phyloP scores from a whole-genome alignment of 2,113 vertebrate genomes.

The Donacobius atricapilla region DNA sequence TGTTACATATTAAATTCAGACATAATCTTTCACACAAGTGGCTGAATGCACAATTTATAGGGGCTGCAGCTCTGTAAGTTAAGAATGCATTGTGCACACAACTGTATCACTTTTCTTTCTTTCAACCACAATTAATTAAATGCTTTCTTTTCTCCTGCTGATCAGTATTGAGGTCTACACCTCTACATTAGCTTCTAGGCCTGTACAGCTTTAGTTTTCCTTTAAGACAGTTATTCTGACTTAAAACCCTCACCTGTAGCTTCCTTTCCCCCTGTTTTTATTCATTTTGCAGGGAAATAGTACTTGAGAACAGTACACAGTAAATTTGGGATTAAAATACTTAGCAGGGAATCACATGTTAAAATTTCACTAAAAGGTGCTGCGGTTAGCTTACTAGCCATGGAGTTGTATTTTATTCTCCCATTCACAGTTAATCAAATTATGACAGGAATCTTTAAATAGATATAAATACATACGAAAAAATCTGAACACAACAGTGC shows the following conservation, averaged over 20 bases:
- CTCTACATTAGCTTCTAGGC: background rate
- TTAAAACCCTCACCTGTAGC: background rate
- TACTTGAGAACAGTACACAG: background rate
- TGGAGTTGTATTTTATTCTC: slow-evolving; percentile 36
- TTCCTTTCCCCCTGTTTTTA: background rate
- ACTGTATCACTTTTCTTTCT: background rate
- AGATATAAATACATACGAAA: background rate
- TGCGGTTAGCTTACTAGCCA: slow-evolving; percentile 25
- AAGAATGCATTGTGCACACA: background rate
- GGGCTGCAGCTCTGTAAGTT: background rate
- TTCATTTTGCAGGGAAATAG: slow-evolving; percentile 7
- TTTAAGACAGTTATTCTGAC: background rate
- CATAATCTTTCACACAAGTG: background rate
- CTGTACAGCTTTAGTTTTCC: background rate
- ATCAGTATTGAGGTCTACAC: background rate
- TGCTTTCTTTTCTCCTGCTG: background rate
- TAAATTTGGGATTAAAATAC: background rate
- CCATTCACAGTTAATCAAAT: slow-evolving; percentile 32
- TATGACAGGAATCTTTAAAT: background rate
- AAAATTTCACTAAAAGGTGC: slow-evolving; percentile 7
- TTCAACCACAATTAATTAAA: background rate
- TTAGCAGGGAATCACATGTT: slow-evolving; percentile 15
- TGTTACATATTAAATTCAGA: background rate
- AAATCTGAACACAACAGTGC: background rate
- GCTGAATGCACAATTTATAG: too few species aligned